Percentiles rank a stretch among this genome's conserved stretches.
These are phyloP conservation scores for Venusia cambrica DNA, from an alignment of 2,888 invertebrate species.

Conservation along the genomic window DNA sequence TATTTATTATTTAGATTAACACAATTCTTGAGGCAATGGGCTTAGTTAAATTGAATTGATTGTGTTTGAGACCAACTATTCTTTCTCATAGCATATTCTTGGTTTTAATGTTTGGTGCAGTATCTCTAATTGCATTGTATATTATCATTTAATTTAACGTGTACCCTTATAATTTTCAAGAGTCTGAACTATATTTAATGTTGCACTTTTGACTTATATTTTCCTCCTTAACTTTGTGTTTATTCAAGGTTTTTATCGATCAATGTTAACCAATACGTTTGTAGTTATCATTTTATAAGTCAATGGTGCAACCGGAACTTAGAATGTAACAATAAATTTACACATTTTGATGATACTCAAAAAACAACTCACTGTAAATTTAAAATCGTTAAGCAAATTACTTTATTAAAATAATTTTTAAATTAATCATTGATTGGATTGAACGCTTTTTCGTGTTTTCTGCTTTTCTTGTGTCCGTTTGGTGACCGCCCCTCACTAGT, in stretches of 20 bases:
- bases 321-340: conserved; percentile 42
- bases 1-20: conserved; percentile 47
- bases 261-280: no score
- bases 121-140: conserved; percentile 78
- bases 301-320: conserved; percentile 42
- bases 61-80: conserved; percentile 58
- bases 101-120: conserved; percentile 79
- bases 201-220: conserved; percentile 59
- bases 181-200: conserved; percentile 49
- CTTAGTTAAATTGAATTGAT: conserved; percentile 66
- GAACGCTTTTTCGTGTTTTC: conserved; percentile 82
- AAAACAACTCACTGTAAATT: conserved; percentile 76
- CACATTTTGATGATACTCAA: conserved; percentile 69
- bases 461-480: conserved; percentile 83
- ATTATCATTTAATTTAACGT: conserved; percentile 71
- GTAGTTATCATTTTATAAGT: no score
- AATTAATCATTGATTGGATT: conserved; percentile 79
- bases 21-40: conserved; percentile 69
- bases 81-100: conserved; percentile 69
- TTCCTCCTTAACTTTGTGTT: conserved; percentile 6
- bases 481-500: conserved; percentile 80
- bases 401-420: conserved; percentile 67
- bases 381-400: conserved; percentile 56
- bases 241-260: conserved; percentile 1
- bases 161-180: conserved; percentile 56